Evolutionary conservation across 1,140 invertebrate species (phyloP).

Genomic region (Aricia agestis): DNA sequence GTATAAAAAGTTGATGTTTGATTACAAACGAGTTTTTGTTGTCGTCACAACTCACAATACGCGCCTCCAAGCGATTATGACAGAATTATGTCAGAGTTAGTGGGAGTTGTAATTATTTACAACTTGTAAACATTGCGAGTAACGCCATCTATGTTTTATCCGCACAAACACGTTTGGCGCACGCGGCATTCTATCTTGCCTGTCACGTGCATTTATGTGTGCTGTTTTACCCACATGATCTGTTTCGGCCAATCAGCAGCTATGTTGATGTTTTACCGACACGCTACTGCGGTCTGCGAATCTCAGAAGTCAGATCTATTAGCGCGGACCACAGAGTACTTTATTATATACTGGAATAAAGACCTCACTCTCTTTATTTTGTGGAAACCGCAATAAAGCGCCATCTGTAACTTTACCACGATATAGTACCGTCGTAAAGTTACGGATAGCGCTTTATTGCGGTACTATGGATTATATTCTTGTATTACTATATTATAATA

Average conservation of each 20-base stretch:
- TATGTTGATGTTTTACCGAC: conserved; percentile 36
- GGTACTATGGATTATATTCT: too few relatives aligned
- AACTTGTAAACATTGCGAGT: conserved; percentile 53
- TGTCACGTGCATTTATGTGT: conserved; percentile 45
- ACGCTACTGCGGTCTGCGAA: conserved; percentile 43
- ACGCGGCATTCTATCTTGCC: conserved; percentile 36
- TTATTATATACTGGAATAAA: too few relatives aligned
- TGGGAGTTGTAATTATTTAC: too few relatives aligned
- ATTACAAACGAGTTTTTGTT: conserved; percentile 37
- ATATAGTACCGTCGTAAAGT: too few relatives aligned
- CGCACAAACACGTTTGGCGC: conserved; percentile 16
- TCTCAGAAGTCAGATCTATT: conserved; percentile 39
- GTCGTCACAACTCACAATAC: conserved; percentile 24
- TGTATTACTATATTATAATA: too few relatives aligned
- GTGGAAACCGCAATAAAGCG: too few relatives aligned
- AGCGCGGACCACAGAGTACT: too few relatives aligned
- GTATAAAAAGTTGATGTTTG: conserved; percentile 2
- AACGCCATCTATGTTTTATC: conserved; percentile 43
- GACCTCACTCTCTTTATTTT: too few relatives aligned
- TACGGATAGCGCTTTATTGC: too few relatives aligned
- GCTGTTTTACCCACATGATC: conserved; percentile 44
- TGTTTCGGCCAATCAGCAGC: conserved; percentile 36
- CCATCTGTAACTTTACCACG: too few relatives aligned
- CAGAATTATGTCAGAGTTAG: conserved; percentile 57
- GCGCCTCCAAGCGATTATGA: conserved; percentile 38